Base-by-base conservation (phyloP, 2,888 invertebrate species). In the Diabrotica balteata region DNA sequence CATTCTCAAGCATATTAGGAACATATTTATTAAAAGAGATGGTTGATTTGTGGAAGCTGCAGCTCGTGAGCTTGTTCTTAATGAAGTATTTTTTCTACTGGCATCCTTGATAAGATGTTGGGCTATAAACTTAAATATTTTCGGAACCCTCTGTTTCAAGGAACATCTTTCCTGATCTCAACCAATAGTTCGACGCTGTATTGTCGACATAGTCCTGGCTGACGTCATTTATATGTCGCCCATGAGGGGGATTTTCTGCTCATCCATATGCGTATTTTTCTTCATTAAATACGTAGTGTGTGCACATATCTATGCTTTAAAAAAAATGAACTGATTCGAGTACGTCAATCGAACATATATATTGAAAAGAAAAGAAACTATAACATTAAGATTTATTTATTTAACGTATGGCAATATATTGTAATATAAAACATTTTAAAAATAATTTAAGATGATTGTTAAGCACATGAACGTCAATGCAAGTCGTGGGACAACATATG, bases 121-220 rank as follows among this genome's bases (percentile, higher is more conserved):
- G 32, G 32, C 32, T 32, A 32, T 32, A 32, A 32, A 32, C 32
- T 32, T 32, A 32, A 4, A 4, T 32, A 32, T 32, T 32, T 32
- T 32, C 32, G 2, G 10, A 4, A 47, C 69, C 69, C 51, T 69
- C 71, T 10, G 63, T 71, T 63, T 71, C 71, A 8, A 53, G 63
- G 32, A 66, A 71, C 49, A 70, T 42, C 43, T 59, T 43, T 45
- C 69, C 69, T 11, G 55, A 55, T 6, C 7, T 54, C 54, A 70
- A 17, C 68, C 68, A 70, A 17, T 54, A 58, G 67, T 69, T 69
- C 63, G 63, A 69, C 63, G 67, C 67, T 47, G 2, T n/a, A 9
- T 60, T 67, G 59, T 70, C 65, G 58, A 70, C 68, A 50, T 69
- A 17, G 3, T 52, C 52, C 42, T 64, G 63, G 10, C 22, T 45